Percentiles rank a stretch among this genome's conserved stretches.
Conservation (phyloP, 2,888 invertebrate species). For the Helleia helle region DNA sequence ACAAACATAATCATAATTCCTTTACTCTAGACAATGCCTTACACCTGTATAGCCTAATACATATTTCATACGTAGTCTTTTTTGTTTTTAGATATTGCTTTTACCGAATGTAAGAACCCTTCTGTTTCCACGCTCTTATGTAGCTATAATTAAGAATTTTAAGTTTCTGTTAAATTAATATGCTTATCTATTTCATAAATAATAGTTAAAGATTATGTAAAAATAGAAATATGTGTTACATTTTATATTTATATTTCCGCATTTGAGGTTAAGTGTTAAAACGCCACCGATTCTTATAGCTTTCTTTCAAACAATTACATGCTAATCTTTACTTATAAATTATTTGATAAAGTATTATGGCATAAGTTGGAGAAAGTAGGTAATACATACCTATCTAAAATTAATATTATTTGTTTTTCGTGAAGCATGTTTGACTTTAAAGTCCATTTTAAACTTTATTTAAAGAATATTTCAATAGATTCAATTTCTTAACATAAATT, state of each 20-base stretch:
- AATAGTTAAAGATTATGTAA: constrained; percentile 17
- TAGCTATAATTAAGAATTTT: constrained; percentile 19
- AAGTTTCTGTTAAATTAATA: background rate
- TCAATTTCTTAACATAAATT: no score
- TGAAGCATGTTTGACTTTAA: constrained; percentile 1
- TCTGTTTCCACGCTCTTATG: constrained; percentile 51
- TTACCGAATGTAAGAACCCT: constrained; percentile 69
- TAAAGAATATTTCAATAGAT: no score
- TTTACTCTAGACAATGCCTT: background rate
- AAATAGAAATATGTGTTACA: constrained; percentile 3
- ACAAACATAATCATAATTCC: constrained; percentile 7
- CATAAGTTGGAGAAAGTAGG: background rate
- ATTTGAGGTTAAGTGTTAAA: constrained; percentile 59
- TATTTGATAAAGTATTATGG: background rate
- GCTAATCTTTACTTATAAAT: background rate
- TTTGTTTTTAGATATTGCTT: constrained; percentile 59
- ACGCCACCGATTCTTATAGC: constrained; percentile 6
- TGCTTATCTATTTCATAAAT: background rate
- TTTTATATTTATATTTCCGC: constrained; percentile 11
- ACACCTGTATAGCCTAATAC: constrained; percentile 2
- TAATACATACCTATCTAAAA: background rate
- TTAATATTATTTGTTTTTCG: background rate
- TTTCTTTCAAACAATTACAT: background rate
- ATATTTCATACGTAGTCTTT: constrained; percentile 20
- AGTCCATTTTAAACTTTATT: constrained; percentile 1